Evolutionary conservation across 2,888 invertebrate genomes (phyloP).

Genomic region (Muscina levida): DNA sequence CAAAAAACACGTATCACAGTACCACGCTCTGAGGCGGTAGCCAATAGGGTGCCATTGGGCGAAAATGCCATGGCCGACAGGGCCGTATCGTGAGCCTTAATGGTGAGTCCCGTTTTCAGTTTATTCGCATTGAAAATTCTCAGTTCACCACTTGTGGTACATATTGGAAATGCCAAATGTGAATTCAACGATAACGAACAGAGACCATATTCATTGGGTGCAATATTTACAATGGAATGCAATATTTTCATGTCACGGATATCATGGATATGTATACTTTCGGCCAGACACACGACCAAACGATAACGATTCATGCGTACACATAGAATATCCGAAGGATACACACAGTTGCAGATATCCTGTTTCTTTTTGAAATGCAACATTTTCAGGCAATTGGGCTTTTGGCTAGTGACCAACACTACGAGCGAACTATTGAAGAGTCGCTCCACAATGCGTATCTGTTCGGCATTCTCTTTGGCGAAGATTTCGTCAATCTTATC

Average conservation of each 20-base stretch:
- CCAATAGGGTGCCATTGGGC: slow-evolving; percentile 77
- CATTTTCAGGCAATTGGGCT: slow-evolving; percentile 79
- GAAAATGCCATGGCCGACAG: slow-evolving; percentile 79
- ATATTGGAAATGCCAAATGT: slow-evolving; percentile 78
- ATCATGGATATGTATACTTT: slow-evolving; percentile 79
- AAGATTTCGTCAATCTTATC: slow-evolving; percentile 79
- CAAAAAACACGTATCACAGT: slow-evolving; percentile 80
- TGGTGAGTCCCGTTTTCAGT: slow-evolving; percentile 74
- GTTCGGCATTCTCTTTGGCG: slow-evolving; percentile 77
- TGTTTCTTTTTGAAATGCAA: slow-evolving; percentile 79
- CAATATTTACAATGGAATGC: slow-evolving; percentile 78
- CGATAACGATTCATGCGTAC: slow-evolving; percentile 79
- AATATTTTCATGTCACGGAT: slow-evolving; percentile 79
- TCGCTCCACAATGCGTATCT: slow-evolving; percentile 78
- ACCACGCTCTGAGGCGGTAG: slow-evolving; percentile 79
- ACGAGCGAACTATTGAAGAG: slow-evolving; percentile 79
- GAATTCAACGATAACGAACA: slow-evolving; percentile 78
- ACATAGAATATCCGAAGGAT: slow-evolving; percentile 78
- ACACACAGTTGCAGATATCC: slow-evolving; percentile 79
- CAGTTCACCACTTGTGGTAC: slow-evolving; percentile 75
- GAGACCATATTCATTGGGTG: slow-evolving; percentile 77
- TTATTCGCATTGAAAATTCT: slow-evolving; percentile 78
- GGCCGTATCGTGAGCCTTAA: slow-evolving; percentile 78
- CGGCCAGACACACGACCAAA: slow-evolving; percentile 76
- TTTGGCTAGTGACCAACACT: slow-evolving; percentile 78